Evolutionary conservation across 2,797 vertebrate genomes (phyloP), one percentile per base, ranked within the genome.

Genomic region (Myotis daubentonii): DNA sequence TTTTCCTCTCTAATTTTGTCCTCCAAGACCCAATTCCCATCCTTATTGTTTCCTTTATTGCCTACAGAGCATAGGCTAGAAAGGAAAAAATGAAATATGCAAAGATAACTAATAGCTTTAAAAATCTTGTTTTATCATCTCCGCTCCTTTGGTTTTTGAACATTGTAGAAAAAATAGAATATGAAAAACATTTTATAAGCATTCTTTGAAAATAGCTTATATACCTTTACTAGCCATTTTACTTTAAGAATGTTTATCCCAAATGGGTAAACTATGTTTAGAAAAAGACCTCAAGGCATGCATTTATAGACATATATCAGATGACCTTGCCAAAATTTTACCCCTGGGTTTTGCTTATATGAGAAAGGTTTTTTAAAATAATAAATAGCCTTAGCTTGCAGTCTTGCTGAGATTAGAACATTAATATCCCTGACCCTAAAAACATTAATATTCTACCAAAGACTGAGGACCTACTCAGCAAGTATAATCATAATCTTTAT

Each of bases 211-310:
- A 94, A 53, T 38, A 85, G 72, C 38, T 41, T 87, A 8, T 38
- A 1, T 30, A 8, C 9, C 20, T 94, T 53, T 66, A 41, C 22
- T n/a, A 47, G 49, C 75, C 2, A 23, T 66, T 98, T 95, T 96
- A 95, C 97, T 98, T 93, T 96, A 95, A 95, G 97, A 97, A 96
- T 88, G 86, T 96, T 97, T 98, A 96, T 98, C 95, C 87, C 96
- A 94, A 66, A 93, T 97, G 93, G 91, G 97, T 97, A 96, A 96
- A 89, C 85, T 95, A 19, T 68, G 62, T 70, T 97, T 93, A 95
- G 87, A 83, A 96, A 97, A 97, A 97, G 62, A 95, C 94, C 95
- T 95, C 8, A 30, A 97, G 97, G 95, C 92, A 91, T 96, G 80
- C 92, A 89, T 97, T 97, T 94, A 93, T 79, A 82, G 89, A 68